Evolutionary conservation across 2,113 vertebrate genomes (phyloP).

Genomic region (Melanerpes formicivorus): DNA sequence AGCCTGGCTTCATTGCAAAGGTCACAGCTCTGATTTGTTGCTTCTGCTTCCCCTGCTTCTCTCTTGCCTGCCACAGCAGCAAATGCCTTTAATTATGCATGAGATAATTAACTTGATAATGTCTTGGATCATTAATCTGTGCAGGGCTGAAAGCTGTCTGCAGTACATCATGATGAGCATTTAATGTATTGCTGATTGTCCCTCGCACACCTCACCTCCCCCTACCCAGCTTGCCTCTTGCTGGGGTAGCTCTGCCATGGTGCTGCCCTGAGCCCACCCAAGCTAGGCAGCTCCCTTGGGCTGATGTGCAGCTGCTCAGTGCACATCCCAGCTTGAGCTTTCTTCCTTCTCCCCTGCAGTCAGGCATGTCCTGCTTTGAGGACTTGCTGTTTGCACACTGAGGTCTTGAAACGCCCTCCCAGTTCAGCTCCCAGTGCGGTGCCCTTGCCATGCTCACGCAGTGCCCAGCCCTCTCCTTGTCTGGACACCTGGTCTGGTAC

Average conservation of each 20-base stretch:
- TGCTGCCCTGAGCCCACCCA: neutral
- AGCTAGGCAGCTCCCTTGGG: fast-evolving
- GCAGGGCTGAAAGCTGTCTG: slow-evolving; percentile 27
- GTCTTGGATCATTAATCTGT: slow-evolving; percentile 27
- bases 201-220: neutral
- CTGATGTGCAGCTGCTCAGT: neutral
- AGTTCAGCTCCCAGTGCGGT: fast-evolving
- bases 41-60: slow-evolving; percentile 21
- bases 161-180: neutral
- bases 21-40: slow-evolving; percentile 11
- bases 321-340: neutral
- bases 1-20: neutral
- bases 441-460: neutral
- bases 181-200: slow-evolving; percentile 7
- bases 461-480: neutral
- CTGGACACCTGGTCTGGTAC: neutral
- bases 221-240: neutral
- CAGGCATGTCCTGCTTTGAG: neutral
- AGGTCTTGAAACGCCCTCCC: neutral
- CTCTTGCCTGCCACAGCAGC: slow-evolving; percentile 27
- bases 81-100: slow-evolving; percentile 56
- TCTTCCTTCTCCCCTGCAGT: neutral
- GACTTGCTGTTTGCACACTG: neutral
- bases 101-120: slow-evolving; percentile 60
- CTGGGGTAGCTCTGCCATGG: neutral